Conservation (phyloP, 2,888 invertebrate genomes). For the Spicauda simplicius region DNA sequence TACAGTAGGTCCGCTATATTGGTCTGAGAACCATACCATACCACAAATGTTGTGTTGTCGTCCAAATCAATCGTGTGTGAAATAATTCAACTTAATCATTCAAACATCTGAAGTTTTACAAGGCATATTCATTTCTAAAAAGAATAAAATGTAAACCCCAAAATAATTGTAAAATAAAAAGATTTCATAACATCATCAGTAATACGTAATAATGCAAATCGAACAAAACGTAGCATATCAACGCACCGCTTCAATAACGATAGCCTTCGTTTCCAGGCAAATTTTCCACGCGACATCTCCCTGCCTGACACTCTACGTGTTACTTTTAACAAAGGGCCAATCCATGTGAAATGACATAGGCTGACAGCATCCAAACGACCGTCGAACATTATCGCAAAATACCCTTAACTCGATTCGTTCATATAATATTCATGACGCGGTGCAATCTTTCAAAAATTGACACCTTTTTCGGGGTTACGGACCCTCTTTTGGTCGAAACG, state of each 20-base stretch:
- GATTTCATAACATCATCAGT: no score
- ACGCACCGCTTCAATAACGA: background rate
- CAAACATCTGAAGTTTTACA: no score
- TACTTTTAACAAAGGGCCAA: conserved; percentile 83
- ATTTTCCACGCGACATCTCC: conserved; percentile 66
- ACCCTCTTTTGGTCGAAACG: conserved; percentile 61
- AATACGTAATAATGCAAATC: conserved; percentile 18
- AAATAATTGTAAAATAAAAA: no score
- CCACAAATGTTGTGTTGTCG: no score
- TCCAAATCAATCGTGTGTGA: no score
- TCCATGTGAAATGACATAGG: conserved; percentile 83
- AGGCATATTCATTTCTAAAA: no score
- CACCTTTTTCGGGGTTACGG: conserved; percentile 73
- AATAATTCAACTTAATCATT: no score
- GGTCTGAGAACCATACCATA: no score
- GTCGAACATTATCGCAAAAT: conserved; percentile 82
- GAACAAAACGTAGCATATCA: conserved; percentile 1
- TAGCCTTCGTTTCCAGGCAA: conserved; percentile 50
- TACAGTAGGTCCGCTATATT: no score
- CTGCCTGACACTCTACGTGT: conserved; percentile 76
- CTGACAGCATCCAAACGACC: conserved; percentile 78
- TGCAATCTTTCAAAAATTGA: conserved; percentile 85
- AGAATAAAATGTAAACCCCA: no score
- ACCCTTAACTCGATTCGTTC: conserved; percentile 83
- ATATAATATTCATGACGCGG: conserved; percentile 84